phyloP scores from a whole-genome alignment of 2,797 vertebrate species.

The Schizopygopsis pylzovi region DNA sequence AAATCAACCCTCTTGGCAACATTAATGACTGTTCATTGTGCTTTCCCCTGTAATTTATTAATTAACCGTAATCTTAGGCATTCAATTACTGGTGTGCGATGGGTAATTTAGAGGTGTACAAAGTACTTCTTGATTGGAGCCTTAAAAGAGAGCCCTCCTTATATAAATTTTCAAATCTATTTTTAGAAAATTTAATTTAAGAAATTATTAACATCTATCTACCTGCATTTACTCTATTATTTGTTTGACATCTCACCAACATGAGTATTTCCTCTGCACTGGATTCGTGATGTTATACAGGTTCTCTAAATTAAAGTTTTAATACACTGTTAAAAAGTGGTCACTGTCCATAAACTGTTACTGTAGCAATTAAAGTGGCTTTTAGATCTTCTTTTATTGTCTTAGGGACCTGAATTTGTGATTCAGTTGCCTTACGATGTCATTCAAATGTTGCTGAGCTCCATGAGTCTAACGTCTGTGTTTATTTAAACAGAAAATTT shows the following conservation, averaged over 20 bases:
- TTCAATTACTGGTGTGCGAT: slow-evolving; percentile 85
- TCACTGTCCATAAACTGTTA: slow-evolving; percentile 67
- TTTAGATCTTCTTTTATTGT: slow-evolving; percentile 50
- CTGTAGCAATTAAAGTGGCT: slow-evolving; percentile 60
- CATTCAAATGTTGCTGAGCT: slow-evolving; percentile 42
- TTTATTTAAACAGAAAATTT: background rate
- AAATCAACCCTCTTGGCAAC: slow-evolving; percentile 76
- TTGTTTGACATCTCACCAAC: background rate
- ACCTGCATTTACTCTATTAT: background rate
- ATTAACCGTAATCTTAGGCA: slow-evolving; percentile 85
- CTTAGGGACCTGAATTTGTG: background rate
- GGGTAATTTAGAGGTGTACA: slow-evolving; percentile 73
- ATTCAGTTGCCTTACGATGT: slow-evolving; percentile 54
- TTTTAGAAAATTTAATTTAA: background rate
- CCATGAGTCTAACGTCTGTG: background rate
- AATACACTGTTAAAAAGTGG: slow-evolving; percentile 63
- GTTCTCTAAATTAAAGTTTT: slow-evolving; percentile 57
- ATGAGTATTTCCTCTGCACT: slow-evolving; percentile 9
- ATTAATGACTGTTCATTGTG: slow-evolving; percentile 80
- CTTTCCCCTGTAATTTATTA: slow-evolving; percentile 91
- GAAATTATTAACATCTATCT: background rate
- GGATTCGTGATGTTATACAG: slow-evolving; percentile 43
- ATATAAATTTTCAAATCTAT: background rate
- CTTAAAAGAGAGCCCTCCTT: slow-evolving; percentile 34
- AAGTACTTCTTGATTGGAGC: slow-evolving; percentile 61